These are phyloP conservation scores for Caretta caretta DNA, from an alignment of 2,113 vertebrate species.

Conservation along the genomic window DNA sequence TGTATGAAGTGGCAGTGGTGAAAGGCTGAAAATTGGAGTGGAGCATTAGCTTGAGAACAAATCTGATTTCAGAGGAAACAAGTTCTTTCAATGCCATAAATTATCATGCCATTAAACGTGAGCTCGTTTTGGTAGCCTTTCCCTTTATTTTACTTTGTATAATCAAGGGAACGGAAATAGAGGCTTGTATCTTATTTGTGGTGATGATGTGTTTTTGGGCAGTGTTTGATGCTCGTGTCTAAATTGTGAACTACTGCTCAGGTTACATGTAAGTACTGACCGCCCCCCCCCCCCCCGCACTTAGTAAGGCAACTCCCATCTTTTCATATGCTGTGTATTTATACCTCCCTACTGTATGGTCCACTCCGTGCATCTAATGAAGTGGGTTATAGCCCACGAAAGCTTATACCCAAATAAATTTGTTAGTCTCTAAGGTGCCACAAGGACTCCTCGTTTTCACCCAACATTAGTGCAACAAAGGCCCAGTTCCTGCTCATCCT, in stretches of 20 bases:
- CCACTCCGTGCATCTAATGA: too few species aligned
- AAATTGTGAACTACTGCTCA: neutral
- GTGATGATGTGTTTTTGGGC: neutral
- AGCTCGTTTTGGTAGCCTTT: neutral
- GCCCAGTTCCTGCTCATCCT: neutral
- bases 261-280: neutral
- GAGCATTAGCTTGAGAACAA: rapidly evolving
- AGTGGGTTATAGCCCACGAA: too few species aligned
- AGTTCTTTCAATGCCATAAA: neutral
- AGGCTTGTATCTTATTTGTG: neutral
- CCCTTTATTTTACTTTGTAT: neutral
- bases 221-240: neutral
- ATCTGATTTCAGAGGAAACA: neutral
- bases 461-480: neutral
- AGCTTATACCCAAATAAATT: too few species aligned
- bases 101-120: neutral
- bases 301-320: too few species aligned
- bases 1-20: neutral
- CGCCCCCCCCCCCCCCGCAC: too few species aligned
- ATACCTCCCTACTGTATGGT: too few species aligned
- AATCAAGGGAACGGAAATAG: neutral
- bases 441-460: too few species aligned
- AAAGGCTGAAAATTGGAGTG: neutral
- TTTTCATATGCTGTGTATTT: too few species aligned
- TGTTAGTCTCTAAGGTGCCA: too few species aligned